Base-by-base conservation (phyloP, 2,113 vertebrate species). In the Callopanchax toddi region DNA sequence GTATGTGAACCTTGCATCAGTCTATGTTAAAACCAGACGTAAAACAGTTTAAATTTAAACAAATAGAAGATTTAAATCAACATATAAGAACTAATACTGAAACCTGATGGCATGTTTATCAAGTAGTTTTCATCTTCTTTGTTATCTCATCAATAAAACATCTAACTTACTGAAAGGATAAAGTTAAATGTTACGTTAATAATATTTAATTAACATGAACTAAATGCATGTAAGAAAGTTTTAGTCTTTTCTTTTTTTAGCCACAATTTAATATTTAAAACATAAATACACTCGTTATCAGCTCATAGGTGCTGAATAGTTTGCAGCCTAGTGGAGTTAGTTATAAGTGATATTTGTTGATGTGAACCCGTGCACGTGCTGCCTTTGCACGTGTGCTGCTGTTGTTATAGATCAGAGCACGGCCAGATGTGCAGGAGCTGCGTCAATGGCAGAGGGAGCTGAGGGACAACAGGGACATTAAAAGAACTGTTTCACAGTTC, bases 361-460 rank as follows among this genome's bases (percentile, higher is more conserved):
- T 71, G 20, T 48, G 21, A 16, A 56, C 22, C 44, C 20, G 34
- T 78, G 7, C 53, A 55, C 53, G 62, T 55, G 57, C 11, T 37
- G 32, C 34, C 1, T 68, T 29, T 11, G 2, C 26, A 29, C 5
- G 0, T 67, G 63, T 48, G 16, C 50, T 67, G 53, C 42, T 32
- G 29, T 32, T 73, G 37, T 45, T 73, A 37, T 46, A 99, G 97
- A 88, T 93, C 69, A 94, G 97, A 74, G 91, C 90, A 20, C 73
- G 81, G 0, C 86, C 89, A 45, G 93, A 96, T 65, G 91, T 99
- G 52, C 95, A 97, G 79, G 94, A 97, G 79, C 79, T 99, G 45
- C 93, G 95, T 13, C 90, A 88, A 85, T 99, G 96, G 96, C 97
- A 99, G 82, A 95, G 89, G 80, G 89, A 95, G 56, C 73, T 95